Evolutionary conservation across 1,140 invertebrate genomes (phyloP).

Genomic region (Penaeus chinensis): DNA sequence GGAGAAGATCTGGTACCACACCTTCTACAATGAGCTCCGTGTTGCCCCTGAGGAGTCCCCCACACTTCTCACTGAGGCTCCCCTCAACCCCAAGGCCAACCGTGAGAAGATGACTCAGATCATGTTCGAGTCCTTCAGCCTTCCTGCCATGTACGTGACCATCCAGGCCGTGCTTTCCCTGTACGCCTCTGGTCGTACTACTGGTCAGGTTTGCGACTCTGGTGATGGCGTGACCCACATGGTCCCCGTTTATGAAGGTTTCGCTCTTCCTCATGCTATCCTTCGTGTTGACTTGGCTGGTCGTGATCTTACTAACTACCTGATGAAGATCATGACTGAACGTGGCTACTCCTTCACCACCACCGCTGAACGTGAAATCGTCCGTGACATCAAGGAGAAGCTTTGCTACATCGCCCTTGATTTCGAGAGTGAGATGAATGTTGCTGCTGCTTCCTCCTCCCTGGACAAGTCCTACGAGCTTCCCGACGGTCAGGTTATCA

Average conservation of each 20-base stretch:
- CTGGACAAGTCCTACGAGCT: too few species aligned
- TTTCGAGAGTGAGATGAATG: too few species aligned
- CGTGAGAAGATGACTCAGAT: slow-evolving; percentile 90
- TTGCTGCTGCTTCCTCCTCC: too few species aligned
- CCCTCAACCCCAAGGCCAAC: slow-evolving; percentile 80
- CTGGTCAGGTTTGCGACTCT: slow-evolving; percentile 55
- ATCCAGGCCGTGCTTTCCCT: slow-evolving; percentile 55
- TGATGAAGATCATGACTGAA: slow-evolving; percentile 27
- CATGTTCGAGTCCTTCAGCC: slow-evolving; percentile 77
- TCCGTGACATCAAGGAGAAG: too few species aligned
- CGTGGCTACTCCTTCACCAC: too few species aligned
- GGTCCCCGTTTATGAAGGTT: slow-evolving; percentile 54
- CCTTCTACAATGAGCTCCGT: slow-evolving; percentile 95
- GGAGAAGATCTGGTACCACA: slow-evolving; percentile 97
- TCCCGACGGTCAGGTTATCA: too few species aligned
- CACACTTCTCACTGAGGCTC: slow-evolving; percentile 82
- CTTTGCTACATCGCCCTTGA: too few species aligned
- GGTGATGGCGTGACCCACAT: slow-evolving; percentile 54
- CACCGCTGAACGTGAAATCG: too few species aligned
- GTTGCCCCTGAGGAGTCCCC: slow-evolving; percentile 95
- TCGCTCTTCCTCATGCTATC: slow-evolving; percentile 55
- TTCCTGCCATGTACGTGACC: slow-evolving; percentile 52
- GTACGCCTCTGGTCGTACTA: slow-evolving; percentile 57
- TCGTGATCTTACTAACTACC: slow-evolving; percentile 47
- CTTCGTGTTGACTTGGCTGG: slow-evolving; percentile 55